Conservation (phyloP, 2,888 invertebrate genomes). For the Ceraclea dissimilis region DNA sequence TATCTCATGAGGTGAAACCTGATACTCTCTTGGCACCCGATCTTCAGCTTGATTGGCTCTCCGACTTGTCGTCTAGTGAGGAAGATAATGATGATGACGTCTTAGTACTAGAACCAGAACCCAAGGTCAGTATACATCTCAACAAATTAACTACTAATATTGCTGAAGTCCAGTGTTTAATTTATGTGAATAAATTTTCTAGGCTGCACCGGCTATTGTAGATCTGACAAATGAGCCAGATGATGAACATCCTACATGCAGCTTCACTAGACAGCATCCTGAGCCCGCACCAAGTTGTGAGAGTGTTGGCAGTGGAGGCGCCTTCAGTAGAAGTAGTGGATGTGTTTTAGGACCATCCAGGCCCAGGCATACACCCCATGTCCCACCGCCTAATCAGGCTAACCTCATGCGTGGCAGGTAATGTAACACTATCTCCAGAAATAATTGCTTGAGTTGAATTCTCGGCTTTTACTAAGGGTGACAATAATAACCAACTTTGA, state of each 20-base stretch:
- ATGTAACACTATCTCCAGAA: neutral
- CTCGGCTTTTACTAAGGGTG: no score
- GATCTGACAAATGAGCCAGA: constrained; percentile 52
- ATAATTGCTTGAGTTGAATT: no score
- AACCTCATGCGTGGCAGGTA: constrained; percentile 19
- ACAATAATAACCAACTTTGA: no score
- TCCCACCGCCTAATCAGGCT: constrained; percentile 17
- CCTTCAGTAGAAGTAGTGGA: neutral
- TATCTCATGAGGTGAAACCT: neutral
- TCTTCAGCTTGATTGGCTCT: constrained; percentile 69
- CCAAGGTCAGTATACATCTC: constrained; percentile 19
- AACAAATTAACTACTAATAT: no score
- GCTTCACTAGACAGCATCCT: neutral
- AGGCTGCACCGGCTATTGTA: constrained; percentile 46
- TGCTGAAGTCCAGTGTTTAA: no score
- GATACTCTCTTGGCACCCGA: constrained; percentile 57
- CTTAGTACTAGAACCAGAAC: constrained; percentile 36
- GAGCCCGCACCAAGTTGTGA: neutral
- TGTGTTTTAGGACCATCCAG: constrained; percentile 3
- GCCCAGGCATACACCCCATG: constrained; percentile 12
- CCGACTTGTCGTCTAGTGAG: constrained; percentile 44
- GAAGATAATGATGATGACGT: constrained; percentile 53
- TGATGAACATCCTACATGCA: constrained; percentile 35
- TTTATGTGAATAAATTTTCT: constrained; percentile 24
- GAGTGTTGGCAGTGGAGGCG: neutral